A percentile compares a stretch with the other conserved stretches of the same genome.
These are phyloP conservation scores for Phylloscopus whistleri DNA, from an alignment of 2,113 vertebrate genomes.

Conservation along the genomic window DNA sequence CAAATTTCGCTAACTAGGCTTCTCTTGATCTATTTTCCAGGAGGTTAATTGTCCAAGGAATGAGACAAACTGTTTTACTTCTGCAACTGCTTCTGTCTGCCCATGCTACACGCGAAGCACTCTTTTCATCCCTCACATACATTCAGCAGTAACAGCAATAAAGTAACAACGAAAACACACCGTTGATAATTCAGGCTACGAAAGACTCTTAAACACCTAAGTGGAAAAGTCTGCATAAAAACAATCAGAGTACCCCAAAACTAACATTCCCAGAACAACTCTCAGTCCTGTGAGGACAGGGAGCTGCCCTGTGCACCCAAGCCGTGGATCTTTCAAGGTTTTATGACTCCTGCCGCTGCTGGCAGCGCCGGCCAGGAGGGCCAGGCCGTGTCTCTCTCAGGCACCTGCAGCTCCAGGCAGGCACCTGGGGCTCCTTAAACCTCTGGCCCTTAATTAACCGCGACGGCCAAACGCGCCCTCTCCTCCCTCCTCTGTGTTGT, in stretches of 20 bases:
- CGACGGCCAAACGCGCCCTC: accelerated
- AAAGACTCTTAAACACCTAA: background rate
- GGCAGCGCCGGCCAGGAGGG: background rate
- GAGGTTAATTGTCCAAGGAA: background rate
- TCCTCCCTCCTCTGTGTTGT: accelerated
- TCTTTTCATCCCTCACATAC: background rate
- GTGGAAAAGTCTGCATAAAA: background rate
- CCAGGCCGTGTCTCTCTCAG: accelerated
- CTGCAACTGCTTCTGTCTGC: background rate
- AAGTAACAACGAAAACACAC: background rate
- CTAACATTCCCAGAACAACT: background rate
- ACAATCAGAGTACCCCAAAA: background rate
- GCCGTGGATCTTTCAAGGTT: background rate
- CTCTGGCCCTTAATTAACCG: accelerated
- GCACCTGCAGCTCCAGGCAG: accelerated
- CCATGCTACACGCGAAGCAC: accelerated
- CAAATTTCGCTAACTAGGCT: background rate
- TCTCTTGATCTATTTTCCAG: background rate
- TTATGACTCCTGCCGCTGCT: accelerated
- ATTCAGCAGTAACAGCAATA: background rate
- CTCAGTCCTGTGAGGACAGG: background rate
- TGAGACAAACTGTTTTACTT: background rate
- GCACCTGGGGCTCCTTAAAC: accelerated
- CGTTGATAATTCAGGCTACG: background rate
- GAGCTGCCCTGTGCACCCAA: accelerated